A percentile compares a stretch with the other conserved stretches of the same genome.
phyloP scores from a whole-genome alignment of 2,797 vertebrate genomes.

The Epinephelus awoara region DNA sequence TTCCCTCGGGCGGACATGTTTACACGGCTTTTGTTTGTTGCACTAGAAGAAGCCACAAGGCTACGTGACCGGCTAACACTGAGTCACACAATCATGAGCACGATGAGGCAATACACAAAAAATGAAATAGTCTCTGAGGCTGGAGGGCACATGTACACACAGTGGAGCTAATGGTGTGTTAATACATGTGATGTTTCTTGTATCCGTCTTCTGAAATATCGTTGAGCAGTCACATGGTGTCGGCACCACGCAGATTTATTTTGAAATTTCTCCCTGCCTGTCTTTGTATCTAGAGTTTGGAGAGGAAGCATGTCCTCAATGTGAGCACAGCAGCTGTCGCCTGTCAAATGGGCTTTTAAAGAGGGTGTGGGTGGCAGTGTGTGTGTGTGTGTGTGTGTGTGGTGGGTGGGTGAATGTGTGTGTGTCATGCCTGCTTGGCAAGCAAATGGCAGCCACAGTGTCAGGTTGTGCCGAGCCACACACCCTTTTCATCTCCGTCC shows the following conservation, averaged over 20 bases:
- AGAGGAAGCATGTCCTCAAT: slow-evolving; percentile 44
- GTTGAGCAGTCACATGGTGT: slow-evolving; percentile 36
- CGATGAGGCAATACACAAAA: slow-evolving; percentile 50
- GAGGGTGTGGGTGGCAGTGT: slow-evolving; percentile 38
- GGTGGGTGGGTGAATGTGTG: slow-evolving; percentile 32
- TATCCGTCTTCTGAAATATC: slow-evolving; percentile 15
- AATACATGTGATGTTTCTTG: slow-evolving; percentile 39
- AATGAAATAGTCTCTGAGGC: slow-evolving; percentile 17
- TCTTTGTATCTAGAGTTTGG: slow-evolving; percentile 18
- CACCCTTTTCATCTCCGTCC: slow-evolving; percentile 67
- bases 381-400: slow-evolving; percentile 31
- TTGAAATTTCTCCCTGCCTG: not conserved
- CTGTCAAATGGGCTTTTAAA: slow-evolving; percentile 66
- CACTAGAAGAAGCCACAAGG: slow-evolving; percentile 22
- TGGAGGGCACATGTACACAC: slow-evolving; percentile 5
- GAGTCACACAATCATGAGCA: slow-evolving; percentile 34
- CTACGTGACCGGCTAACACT: slow-evolving; percentile 20
- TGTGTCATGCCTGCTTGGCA: slow-evolving; percentile 51
- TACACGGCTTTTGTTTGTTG: slow-evolving; percentile 38
- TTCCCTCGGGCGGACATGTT: slow-evolving; percentile 3
- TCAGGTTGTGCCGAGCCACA: slow-evolving; percentile 53
- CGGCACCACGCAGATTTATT: not conserved
- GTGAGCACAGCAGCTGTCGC: slow-evolving; percentile 70
- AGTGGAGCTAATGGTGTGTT: slow-evolving; percentile 18
- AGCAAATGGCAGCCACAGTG: slow-evolving; percentile 66